Evolutionary conservation across 2,113 vertebrate genomes (phyloP).

Genomic region (Bungarus multicinctus): DNA sequence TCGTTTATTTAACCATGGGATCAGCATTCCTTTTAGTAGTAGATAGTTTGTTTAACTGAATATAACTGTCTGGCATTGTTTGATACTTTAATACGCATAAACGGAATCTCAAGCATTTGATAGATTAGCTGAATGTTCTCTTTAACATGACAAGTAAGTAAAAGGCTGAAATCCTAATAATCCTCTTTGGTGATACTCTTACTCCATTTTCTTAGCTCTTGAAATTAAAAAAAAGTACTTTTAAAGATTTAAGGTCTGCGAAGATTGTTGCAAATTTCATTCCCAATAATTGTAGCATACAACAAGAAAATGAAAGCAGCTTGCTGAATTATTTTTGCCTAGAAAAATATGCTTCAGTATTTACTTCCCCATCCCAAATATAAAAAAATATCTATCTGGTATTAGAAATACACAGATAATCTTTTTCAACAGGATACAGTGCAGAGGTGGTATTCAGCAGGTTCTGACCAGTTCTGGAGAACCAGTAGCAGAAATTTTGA

Average conservation of each 20-base stretch:
- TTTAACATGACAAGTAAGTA: constrained; percentile 1
- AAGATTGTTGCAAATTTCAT: constrained; percentile 20
- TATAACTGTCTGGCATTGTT: not conserved
- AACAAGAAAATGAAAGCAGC: not conserved
- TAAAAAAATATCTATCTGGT: not conserved
- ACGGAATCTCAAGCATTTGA: not conserved
- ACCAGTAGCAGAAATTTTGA: no score
- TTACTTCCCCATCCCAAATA: not conserved
- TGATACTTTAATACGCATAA: not conserved
- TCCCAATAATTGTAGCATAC: constrained; percentile 9
- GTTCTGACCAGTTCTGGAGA: no score
- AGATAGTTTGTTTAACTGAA: constrained; percentile 1
- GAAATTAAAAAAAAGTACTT: constrained; percentile 42
- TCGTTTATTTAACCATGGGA: not conserved
- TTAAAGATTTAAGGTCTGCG: constrained; percentile 13
- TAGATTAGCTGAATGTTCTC: not conserved
- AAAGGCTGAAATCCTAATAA: not conserved
- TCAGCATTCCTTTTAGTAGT: not conserved
- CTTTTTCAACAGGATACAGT: not conserved
- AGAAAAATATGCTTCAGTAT: not conserved
- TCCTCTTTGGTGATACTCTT: constrained; percentile 32
- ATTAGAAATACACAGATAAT: not conserved
- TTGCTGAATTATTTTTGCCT: not conserved
- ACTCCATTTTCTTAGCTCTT: constrained; percentile 38
- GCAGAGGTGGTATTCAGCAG: no score